Evolutionary conservation across 2,888 invertebrate genomes (phyloP), one percentile per base, ranked within the genome.

Genomic region (Muscina levida): DNA sequence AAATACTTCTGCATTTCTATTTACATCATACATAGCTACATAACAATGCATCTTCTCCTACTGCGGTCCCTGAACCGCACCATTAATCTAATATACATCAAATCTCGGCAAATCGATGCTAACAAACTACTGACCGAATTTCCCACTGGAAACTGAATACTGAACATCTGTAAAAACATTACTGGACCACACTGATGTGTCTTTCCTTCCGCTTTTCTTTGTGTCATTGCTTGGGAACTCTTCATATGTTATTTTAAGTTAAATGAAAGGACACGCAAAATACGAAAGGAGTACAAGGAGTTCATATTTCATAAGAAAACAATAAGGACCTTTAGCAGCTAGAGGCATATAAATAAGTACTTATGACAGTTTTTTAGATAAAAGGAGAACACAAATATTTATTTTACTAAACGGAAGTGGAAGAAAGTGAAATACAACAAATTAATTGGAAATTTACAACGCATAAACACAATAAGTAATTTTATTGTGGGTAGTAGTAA

Each of bases 321-420:
- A 51, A 5, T 4, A 17, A 2, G 17, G 51, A 51, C 51, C 17
- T 5, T 17, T 19, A 3, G 6, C 8, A 4, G 22, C 5, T 1
- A 17, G 24, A 53, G 51, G 51, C 19, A 53, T 53, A 22, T 6
- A 1, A 5, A 2, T n/a, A n/a, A 22, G 24, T 8, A 53, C 53
- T 48, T 53, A 53, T 53, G 53, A 53, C 53, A 53, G 26, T 59
- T 65, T 42, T 42, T 53, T 62, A 2, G 8, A 67, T 44, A 73
- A 72, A 76, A 70, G 68, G 70, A 72, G 17, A 67, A 67, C 24
- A 68, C 57, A 48, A 80, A 77, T 80, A 80, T 80, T 80, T 73
- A 74, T 74, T 80, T 80, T 71, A 77, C 70, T 72, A 80, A 80
- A 71, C 59, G 77, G 77, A 80, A 80, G 44, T 71, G 67, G 68